These are phyloP conservation scores for Mus caroli DNA, from an alignment of 2,797 vertebrate genomes.

Conservation along the genomic window DNA sequence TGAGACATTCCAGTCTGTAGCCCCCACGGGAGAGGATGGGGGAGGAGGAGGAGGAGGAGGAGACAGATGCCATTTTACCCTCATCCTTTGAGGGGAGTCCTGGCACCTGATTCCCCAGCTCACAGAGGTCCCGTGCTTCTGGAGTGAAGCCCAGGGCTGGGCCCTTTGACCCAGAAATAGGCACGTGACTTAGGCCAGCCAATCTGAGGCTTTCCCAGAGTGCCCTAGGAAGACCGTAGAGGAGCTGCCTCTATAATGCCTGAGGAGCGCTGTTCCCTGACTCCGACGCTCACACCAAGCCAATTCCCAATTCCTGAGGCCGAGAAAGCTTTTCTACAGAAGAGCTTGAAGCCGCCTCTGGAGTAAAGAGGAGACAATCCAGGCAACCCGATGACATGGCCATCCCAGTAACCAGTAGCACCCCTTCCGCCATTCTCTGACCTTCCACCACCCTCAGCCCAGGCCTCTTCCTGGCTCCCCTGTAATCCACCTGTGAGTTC, in stretches of 20 bases:
- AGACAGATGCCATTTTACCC: not conserved
- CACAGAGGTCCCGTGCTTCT: not conserved
- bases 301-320: not conserved
- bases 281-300: not conserved
- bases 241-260: not conserved
- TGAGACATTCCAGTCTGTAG: not conserved
- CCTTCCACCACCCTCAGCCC: not conserved
- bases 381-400: not conserved
- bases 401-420: not conserved
- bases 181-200: constrained; percentile 30
- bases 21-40: not conserved
- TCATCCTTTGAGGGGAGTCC: not conserved
- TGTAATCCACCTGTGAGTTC: not conserved
- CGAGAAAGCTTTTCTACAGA: not conserved
- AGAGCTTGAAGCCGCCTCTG: not conserved
- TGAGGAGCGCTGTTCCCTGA: not conserved
- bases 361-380: not conserved
- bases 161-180: not conserved
- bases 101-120: not conserved
- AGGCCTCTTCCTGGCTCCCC: not conserved
- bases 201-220: constrained; percentile 29
- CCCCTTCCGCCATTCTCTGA: not conserved
- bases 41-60: no score
- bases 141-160: not conserved
- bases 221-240: not conserved